Evolutionary conservation across 1,140 invertebrate species (phyloP).

Genomic region (Capitella teleta): DNA sequence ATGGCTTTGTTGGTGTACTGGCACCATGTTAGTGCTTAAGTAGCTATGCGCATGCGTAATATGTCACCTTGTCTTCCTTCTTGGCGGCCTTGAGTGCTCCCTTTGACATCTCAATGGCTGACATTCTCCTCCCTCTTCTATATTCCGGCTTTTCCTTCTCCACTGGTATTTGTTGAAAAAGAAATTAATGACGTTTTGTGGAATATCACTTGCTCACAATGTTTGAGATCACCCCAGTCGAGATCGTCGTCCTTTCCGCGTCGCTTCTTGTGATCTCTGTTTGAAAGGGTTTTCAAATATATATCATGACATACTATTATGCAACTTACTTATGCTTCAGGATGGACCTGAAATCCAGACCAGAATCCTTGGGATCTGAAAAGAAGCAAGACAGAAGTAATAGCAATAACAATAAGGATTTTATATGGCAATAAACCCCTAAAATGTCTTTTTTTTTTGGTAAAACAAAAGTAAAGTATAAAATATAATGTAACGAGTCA

Average conservation of each 20-base stretch:
- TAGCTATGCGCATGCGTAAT: too few species aligned
- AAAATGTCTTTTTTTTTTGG: too few species aligned
- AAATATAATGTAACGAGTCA: too few species aligned
- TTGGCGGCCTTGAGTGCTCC: conserved; percentile 61
- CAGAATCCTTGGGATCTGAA: conserved; percentile 66
- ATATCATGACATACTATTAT: conserved; percentile 1
- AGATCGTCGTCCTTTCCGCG: conserved; percentile 70
- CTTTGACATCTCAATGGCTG: conserved; percentile 45
- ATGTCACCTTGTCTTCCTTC: conserved; percentile 46
- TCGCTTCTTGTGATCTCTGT: conserved; percentile 83
- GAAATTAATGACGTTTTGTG: conserved; percentile 6
- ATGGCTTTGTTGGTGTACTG: too few species aligned
- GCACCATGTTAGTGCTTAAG: too few species aligned
- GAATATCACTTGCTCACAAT: too few species aligned
- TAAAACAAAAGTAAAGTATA: too few species aligned
- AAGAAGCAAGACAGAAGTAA: conserved; percentile 1
- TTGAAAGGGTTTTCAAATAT: neutral
- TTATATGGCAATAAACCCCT: too few species aligned
- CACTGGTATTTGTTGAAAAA: conserved; percentile 2
- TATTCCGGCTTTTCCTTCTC: conserved; percentile 20
- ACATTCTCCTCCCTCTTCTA: conserved; percentile 1
- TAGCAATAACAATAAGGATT: neutral
- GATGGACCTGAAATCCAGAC: conserved; percentile 97
- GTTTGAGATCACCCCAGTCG: conserved; percentile 73
- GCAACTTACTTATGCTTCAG: conserved; percentile 66